Conservation (phyloP, 2,888 invertebrate genomes). For the Diplolepis rosae region DNA sequence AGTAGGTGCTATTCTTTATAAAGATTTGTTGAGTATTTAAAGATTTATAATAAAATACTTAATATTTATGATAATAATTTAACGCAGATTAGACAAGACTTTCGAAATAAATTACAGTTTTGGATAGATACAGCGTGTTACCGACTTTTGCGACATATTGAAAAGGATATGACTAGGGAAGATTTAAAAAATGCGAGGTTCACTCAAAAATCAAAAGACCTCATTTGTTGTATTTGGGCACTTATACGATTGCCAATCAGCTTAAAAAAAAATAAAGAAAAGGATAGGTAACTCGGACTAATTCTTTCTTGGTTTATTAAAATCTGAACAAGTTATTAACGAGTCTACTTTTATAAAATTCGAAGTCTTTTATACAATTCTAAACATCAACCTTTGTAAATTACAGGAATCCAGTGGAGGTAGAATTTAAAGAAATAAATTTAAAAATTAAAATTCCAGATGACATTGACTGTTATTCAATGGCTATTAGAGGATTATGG, state of each 20-base stretch:
- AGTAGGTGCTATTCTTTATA: constrained; percentile 63
- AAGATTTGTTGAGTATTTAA: not conserved
- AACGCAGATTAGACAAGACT: constrained; percentile 69
- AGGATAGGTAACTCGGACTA: constrained; percentile 57
- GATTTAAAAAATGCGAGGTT: constrained; percentile 74
- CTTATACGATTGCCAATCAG: constrained; percentile 72
- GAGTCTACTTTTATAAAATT: too few relatives aligned
- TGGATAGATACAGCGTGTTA: constrained; percentile 75
- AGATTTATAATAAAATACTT: too few relatives aligned
- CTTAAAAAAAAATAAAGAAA: constrained; percentile 60
- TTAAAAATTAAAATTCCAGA: constrained; percentile 76
- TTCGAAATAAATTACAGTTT: constrained; percentile 72
- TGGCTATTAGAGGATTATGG: constrained; percentile 77
- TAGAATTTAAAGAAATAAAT: constrained; percentile 76
- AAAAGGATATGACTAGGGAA: constrained; percentile 72
- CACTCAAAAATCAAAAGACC: constrained; percentile 67
- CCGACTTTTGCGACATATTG: constrained; percentile 74
- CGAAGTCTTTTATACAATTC: not conserved
- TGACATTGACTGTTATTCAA: constrained; percentile 75
- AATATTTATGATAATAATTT: too few relatives aligned
- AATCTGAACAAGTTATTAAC: not conserved
- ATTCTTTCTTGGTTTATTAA: not conserved
- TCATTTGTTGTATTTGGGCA: constrained; percentile 74
- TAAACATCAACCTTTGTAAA: not conserved
- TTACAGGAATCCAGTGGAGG: constrained; percentile 75